Base-by-base conservation (phyloP, 2,888 invertebrate species). In the Disparrhopalites patrizii region DNA sequence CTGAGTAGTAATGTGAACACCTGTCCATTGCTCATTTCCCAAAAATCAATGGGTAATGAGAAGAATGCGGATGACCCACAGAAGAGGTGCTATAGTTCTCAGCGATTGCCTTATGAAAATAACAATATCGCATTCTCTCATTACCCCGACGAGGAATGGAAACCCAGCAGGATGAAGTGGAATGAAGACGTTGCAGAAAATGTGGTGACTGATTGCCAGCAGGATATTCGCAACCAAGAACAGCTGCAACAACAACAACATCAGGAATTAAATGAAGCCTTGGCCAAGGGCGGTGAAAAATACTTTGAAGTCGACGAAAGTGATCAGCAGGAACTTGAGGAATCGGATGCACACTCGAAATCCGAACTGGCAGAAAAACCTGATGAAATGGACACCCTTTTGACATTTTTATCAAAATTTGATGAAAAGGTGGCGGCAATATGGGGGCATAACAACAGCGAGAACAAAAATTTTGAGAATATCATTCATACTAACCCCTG, bases 371-470 rank as follows among this genome's bases (percentile, higher is more conserved):
- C 20, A 4, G 51, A 63, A 10, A 43, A 43, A 30, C 33, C 55
- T 3, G 63, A 63, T 47, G 75, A 75, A 51, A 68, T 72, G 65
- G 72, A 73, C 28, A 71, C 74, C 1, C 51, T 75, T 36, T 62
- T 70, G 5, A 73, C 72, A 1, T 75, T 75, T 65, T 63, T 75
- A 18, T 73, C 74, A 5, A 74, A 74, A 43, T 75, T 75, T 65
- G 75, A 74, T 63, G 71, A 72, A 20, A 73, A 73, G 65, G 72
- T 75, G 33, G 75, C 73, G 20, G 73, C 75, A 3, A 75, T 75
- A 62, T 75, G 75, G 75, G 75, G 74, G 51, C 36, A 57, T 20
- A 51, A 67, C 10, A 55, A 50, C 23, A 47, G 20, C 43, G 30
- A 43, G 13, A 47, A 31, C 30, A 43, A 63, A 31, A 25, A 43